A percentile compares a stretch with the other conserved stretches of the same genome.
Conservation (phyloP, 2,113 vertebrate species). For the Elephantulus edwardii region DNA sequence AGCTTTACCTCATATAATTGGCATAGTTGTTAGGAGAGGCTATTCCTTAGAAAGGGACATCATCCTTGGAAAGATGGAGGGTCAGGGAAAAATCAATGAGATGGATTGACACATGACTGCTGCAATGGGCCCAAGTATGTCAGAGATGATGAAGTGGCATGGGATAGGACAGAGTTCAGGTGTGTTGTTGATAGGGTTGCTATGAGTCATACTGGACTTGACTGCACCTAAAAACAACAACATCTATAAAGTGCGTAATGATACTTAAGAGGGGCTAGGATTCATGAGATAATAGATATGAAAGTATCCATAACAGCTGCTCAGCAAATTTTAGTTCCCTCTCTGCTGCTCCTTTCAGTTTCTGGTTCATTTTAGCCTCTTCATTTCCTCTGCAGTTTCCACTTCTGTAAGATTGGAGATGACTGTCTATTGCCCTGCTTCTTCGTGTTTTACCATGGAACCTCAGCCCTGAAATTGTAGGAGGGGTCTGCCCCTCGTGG, state of each 20-base stretch:
- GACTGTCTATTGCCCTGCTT: background rate
- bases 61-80: too few species aligned
- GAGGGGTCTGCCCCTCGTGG: background rate
- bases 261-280: background rate
- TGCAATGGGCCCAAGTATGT: too few species aligned
- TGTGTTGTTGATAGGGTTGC: too few species aligned
- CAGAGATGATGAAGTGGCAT: too few species aligned
- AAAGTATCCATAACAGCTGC: background rate
- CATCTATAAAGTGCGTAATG: background rate
- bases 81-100: too few species aligned
- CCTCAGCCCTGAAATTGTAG: background rate
- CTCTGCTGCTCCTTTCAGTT: constrained; percentile 15
- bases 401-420: background rate
- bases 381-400: background rate
- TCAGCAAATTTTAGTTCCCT: background rate
- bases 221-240: too few species aligned
- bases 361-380: background rate
- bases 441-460: background rate
- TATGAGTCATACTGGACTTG: too few species aligned
- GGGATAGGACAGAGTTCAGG: too few species aligned
- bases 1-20: too few species aligned
- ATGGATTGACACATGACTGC: too few species aligned
- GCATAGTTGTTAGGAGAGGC: too few species aligned
- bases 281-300: background rate
- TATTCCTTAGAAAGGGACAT: too few species aligned